Base-by-base conservation (phyloP, 2,113 vertebrate species). In the Prinia subflava region DNA sequence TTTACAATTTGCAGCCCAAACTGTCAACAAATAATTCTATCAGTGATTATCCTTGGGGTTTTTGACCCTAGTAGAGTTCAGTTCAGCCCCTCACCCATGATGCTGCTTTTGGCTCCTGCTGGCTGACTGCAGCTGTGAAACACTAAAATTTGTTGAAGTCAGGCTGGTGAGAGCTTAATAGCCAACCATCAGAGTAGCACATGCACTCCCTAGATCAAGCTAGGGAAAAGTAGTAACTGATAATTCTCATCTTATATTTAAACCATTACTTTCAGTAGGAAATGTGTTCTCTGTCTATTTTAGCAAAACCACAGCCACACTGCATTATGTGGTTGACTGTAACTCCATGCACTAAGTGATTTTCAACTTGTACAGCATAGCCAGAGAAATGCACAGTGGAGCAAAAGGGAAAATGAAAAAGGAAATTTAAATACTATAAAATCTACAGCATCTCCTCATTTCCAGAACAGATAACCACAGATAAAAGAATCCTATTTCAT, bases 131-230 rank as follows among this genome's bases (percentile, higher is more conserved):
- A 76, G 52, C 56, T 87, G 42, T 50, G 55, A 89, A 81, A 65
- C 70, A 63, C 74, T 67, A 67, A 65, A 88, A 92, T 73, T 35
- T 83, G 24, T 71, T 89, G 10, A 87, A 95, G 56, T 64, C 50
- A 65, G 28, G 28, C 35, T 87, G 60, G 39, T 74, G 47, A 89
- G 44, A 47, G 21, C 52, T 89, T 81, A 78, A 63, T 27, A 81
- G 52, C 47, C 35, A 46, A 11, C 42, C 27, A 37, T 30, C 14
- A 35, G 15, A 55, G 28, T 11, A 15, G 50, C 33, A 80, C n/a
- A 42, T 41, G 17, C 25, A 42, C 22, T 53, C n/a, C 27, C 12
- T 23, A 69, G 46, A 49, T 77, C 17, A 41, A 57, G 31, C 28
- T 22, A 80, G 20, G 31, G 53, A 56, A 41, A 89, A 81, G 57